Base-by-base conservation (phyloP, 2,888 invertebrate genomes). In the Drosophila emarginata region DNA sequence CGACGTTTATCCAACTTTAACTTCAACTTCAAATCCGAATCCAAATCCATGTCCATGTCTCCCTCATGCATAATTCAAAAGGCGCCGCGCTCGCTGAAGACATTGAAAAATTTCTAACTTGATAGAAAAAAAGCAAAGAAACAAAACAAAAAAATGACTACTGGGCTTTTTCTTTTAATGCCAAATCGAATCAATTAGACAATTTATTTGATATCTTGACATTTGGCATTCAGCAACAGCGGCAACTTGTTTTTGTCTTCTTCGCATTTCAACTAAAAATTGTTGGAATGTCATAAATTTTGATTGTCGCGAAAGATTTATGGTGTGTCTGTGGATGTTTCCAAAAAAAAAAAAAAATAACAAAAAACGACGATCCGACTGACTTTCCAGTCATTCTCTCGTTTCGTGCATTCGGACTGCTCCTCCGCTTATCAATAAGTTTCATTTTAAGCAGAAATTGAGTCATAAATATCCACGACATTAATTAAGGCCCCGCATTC, bases 221-320 rank as follows among this genome's bases (percentile, higher is more conserved):
- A 87, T 85, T 87, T 87, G 79, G 18, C 87, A 82, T 87, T 87
- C 85, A 74, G 76, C 45, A 45, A 5, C 45, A 32, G 32, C 32
- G 9, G 32, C 32, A 32, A 9, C 32, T 28, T 28, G 28, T 28
- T 32, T 73, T 72, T 67, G 57, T 61, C 66, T 69, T 81, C 77
- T 61, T 54, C 60, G 37, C 23, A 68, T 57, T 26, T 54, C 69
- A 71, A 71, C 53, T 23, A 65, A 56, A 45, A 45, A 45, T 18
- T 21, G 21, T 60, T 72, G 64, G 67, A 57, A 63, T 84, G 72
- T 84, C 74, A 74, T 74, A 64, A 65, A 65, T 62, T 65, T 59
- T 74, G 74, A 74, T 45, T 21, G 45, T 45, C 71, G 57, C 45
- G 53, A 53, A 50, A 64, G 69, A 62, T 74, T 67, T 67, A 67